These are phyloP conservation scores for Drosophila littoralis DNA, from an alignment of 1,140 invertebrate genomes.

Conservation along the genomic window DNA sequence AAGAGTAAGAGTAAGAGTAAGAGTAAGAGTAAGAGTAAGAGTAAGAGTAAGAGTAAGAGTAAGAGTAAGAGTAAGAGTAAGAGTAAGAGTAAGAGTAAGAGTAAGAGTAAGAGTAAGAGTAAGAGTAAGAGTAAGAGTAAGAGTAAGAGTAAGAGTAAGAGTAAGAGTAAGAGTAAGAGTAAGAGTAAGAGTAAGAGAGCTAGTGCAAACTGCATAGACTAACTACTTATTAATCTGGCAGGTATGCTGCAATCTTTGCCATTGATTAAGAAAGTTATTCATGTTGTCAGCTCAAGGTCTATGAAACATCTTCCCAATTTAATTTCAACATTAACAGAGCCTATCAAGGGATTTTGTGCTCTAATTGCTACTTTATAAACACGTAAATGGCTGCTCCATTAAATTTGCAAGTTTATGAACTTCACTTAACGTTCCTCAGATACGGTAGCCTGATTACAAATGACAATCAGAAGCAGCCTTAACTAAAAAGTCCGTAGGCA, in stretches of 20 bases:
- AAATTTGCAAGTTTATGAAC: conserved; percentile 40
- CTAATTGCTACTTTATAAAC: conserved; percentile 33
- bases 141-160: not conserved
- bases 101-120: conserved; percentile 1
- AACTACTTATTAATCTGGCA: not conserved
- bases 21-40: conserved; percentile 1
- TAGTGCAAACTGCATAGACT: not conserved
- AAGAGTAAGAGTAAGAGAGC: not conserved
- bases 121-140: conserved; percentile 1
- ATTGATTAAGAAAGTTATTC: conserved; percentile 8
- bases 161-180: not conserved
- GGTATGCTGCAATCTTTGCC: not conserved
- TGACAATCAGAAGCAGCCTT: conserved; percentile 21
- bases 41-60: not conserved
- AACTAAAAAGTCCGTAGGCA: conserved; percentile 4
- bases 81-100: conserved; percentile 1
- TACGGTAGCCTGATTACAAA: conserved; percentile 22
- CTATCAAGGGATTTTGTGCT: conserved; percentile 3
- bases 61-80: conserved; percentile 1
- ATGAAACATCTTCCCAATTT: conserved; percentile 5
- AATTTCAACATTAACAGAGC: conserved; percentile 15
- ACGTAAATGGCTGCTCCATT: conserved; percentile 18
- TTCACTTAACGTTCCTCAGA: conserved; percentile 7
- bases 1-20: not conserved
- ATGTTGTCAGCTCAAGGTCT: conserved; percentile 4